Base-by-base conservation (phyloP, 2,797 vertebrate genomes). In the Aselliscus stoliczkanus region DNA sequence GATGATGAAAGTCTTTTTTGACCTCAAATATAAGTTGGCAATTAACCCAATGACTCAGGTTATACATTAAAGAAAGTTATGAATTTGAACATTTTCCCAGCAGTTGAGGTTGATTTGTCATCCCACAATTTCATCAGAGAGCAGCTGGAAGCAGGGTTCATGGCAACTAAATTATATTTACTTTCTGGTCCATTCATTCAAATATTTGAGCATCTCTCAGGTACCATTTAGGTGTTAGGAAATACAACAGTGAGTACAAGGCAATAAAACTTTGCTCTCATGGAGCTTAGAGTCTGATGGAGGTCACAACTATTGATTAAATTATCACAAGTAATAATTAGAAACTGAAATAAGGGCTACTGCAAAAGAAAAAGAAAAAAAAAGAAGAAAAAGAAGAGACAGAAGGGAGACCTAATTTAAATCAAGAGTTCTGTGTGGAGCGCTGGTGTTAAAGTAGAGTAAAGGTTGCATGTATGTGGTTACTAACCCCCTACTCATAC, bases 61-160 rank as follows among this genome's bases (percentile, higher is more conserved):
- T 65, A 80, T 65, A 90, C 3, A 20, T 89, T 89, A 75, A 94
- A 72, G 77, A 89, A 79, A 81, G 20, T 77, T 97, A 73, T 29
- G 39, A 83, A 76, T 73, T 75, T n/a, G 54, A 93, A 10, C 84
- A 42, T 93, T 82, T 82, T 39, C 31, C 29, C 67, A 79, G 13
- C 8, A 58, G 65, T 87, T 52, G 56, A 77, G 44, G 20, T 64
- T 85, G 60, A 77, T 50, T 56, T 70, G 37, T 83, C 56, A 73
- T 69, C 12, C 20, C 37, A 88, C 56, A 54, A 3, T 75, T 93
- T 94, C 58, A n/a, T 86, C 58, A 85, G 50, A 72, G 62, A 50
- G 13, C 73, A 44, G 5, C 20, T 92, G 85, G 50, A 62, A 82
- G 23, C 21, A 77, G 29, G 67, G 13, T 65, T 54, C 18, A 56